Evolutionary conservation across 2,113 vertebrate genomes (phyloP).

Genomic region (Peucedramus taeniatus): DNA sequence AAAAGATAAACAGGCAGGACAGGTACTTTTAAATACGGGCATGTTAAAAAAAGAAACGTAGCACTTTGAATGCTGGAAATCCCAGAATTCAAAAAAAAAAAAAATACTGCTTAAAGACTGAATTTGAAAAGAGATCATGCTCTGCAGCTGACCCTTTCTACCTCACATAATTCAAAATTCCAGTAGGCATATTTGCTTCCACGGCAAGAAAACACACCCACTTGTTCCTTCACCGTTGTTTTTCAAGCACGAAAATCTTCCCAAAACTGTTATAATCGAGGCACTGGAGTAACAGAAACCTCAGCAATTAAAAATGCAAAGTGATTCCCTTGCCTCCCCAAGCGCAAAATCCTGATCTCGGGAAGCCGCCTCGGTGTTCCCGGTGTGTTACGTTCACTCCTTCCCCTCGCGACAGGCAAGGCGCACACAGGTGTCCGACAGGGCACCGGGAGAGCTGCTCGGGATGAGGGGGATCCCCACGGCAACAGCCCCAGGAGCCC

Average conservation of each 20-base stretch:
- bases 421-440: not conserved
- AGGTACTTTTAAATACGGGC: not conserved
- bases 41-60: accelerated
- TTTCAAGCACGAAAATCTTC: not conserved
- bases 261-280: not conserved
- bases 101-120: not conserved
- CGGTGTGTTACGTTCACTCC: accelerated
- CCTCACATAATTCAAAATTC: not conserved
- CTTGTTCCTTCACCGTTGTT: conserved; percentile 13
- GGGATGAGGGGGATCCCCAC: not conserved
- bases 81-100: not conserved
- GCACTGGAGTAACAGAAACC: not conserved
- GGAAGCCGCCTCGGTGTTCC: not conserved
- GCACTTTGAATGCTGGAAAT: not conserved
- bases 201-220: not conserved
- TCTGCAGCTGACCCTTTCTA: not conserved
- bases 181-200: not conserved
- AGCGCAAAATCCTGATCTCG: not conserved
- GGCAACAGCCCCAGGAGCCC: not conserved
- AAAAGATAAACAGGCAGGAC: not conserved
- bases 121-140: not conserved
- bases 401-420: not conserved
- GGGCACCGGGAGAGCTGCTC: not conserved
- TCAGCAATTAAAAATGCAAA: not conserved
- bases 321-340: not conserved